Evolutionary conservation across 1,140 invertebrate genomes (phyloP).

Genomic region (Xylocopa sonorina): DNA sequence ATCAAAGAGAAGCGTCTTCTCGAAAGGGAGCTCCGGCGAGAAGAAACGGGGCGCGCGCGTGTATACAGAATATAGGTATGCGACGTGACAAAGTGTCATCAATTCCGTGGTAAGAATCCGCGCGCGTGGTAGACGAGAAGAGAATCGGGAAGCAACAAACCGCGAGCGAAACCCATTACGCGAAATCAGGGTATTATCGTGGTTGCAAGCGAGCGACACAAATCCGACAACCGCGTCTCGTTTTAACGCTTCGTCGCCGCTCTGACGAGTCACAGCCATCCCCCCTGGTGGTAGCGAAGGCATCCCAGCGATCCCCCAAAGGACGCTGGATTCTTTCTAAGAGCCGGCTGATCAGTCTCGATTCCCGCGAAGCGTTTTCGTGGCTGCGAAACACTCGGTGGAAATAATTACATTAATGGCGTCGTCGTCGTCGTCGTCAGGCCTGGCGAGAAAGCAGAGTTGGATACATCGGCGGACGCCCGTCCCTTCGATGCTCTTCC

Average conservation of each 20-base stretch:
- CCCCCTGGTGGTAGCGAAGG: slow-evolving; percentile 11
- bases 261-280: slow-evolving; percentile 31
- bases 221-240: slow-evolving; percentile 41
- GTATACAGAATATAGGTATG: neutral
- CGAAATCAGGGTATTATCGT: slow-evolving; percentile 39
- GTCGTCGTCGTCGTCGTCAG: no score
- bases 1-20: neutral
- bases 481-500: slow-evolving; percentile 24
- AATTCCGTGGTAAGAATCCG: neutral
- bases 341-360: slow-evolving; percentile 39
- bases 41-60: neutral
- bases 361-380: slow-evolving; percentile 56
- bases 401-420: slow-evolving; percentile 71
- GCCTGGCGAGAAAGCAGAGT: slow-evolving; percentile 45
- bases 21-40: neutral
- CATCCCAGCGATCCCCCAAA: slow-evolving; percentile 5
- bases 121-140: no score
- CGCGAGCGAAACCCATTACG: slow-evolving; percentile 33
- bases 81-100: neutral
- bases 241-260: slow-evolving; percentile 49
- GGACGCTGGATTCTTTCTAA: slow-evolving; percentile 17
- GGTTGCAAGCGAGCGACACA: slow-evolving; percentile 43
- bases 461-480: slow-evolving; percentile 55
- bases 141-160: slow-evolving; percentile 22
- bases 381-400: slow-evolving; percentile 58